Base-by-base conservation (phyloP, 1,140 invertebrate genomes). In the Contarinia nasturtii region DNA sequence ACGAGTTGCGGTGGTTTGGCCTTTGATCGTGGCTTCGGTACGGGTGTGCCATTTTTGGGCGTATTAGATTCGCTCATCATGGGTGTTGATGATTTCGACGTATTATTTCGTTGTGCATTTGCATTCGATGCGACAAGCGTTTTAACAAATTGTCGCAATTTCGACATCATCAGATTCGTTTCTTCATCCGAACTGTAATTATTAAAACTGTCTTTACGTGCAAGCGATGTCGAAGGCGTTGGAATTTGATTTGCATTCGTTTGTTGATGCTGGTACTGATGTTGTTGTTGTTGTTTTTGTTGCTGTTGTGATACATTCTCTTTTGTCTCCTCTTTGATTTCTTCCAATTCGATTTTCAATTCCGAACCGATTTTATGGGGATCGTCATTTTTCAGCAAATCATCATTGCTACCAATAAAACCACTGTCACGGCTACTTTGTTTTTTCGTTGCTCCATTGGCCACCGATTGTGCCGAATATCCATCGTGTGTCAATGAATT, bases 101-200 rank as follows among this genome's bases (percentile, higher is more conserved):
- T 50, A 11, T 48, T 50, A 2, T 45, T 40, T 45, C 49, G 48
- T 51, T 66, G 69, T 0, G 73, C 71, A 55, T 75, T 77, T 5
- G 72, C 71, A 0, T 74, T 71, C 37, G 74, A 71, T 1, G 76
- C 80, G 1, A 89, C 76, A 71, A 89, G 80, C 19, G 82, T 86
- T 61, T 88, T 89, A 61, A 90, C 89, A 59, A 90, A 87, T 52
- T 87, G 83, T 3, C 85, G 69, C 82, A 91, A 87, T 67, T 89
- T 90, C 10, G 80, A 85, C 86, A 92, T 90, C 86, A 92, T 91
- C 8, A 90, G 62, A 61, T 92, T 92, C 1, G 87, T 90, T 65
- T 90, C 87, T 59, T 91, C 86, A 57, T 91, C 86, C 0, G 86
- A 89, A 40, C 84, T 88, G 86, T 86, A 90, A 55, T 89, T 88